Evolutionary conservation across 2,797 vertebrate genomes (phyloP).

Genomic region (Momotus momota): DNA sequence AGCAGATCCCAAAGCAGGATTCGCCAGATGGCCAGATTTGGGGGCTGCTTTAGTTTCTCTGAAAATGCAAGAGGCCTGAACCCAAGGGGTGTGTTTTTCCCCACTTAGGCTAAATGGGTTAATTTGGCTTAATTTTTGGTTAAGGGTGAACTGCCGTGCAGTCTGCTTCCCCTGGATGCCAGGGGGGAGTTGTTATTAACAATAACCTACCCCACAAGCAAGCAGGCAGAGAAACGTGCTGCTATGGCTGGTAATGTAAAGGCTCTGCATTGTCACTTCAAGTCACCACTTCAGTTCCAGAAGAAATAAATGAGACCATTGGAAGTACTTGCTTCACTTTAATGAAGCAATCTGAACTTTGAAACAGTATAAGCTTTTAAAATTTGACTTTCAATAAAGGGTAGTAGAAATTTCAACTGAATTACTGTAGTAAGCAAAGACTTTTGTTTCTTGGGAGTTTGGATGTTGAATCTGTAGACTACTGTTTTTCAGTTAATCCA

Average conservation of each 20-base stretch:
- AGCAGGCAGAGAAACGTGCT: background rate
- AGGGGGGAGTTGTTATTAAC: background rate
- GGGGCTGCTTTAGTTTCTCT: background rate
- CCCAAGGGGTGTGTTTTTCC: accelerated
- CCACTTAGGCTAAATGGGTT: background rate
- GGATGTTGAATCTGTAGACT: background rate
- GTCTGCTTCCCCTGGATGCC: background rate
- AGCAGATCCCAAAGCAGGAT: constrained; percentile 24
- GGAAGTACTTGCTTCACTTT: background rate
- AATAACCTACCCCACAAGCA: background rate
- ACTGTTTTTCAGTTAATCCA: background rate
- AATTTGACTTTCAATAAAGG: background rate
- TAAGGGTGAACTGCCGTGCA: background rate
- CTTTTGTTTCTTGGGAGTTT: background rate
- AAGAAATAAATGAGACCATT: background rate
- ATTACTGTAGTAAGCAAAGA: background rate
- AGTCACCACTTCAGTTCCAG: background rate
- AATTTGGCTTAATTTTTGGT: background rate
- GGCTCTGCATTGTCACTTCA: background rate
- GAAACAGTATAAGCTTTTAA: background rate
- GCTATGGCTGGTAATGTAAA: background rate
- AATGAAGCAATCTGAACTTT: background rate
- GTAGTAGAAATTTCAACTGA: background rate
- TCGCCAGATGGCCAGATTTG: accelerated
- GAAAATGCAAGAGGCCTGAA: background rate